Percentiles rank a stretch among this genome's conserved stretches.
Evolutionary conservation across 1,140 invertebrate genomes (phyloP).

Genomic region (Saccostrea cuccullata): DNA sequence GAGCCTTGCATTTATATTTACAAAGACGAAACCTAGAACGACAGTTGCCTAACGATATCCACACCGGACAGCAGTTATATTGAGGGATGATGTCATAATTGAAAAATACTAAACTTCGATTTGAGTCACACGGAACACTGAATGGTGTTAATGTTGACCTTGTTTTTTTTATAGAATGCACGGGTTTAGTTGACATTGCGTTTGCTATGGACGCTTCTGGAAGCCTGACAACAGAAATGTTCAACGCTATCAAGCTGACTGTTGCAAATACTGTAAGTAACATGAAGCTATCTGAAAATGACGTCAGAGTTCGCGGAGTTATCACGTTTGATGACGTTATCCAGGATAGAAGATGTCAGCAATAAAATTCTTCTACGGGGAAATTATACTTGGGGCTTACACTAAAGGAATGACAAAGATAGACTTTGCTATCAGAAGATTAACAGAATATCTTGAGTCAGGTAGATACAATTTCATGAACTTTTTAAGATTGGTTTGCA

Average conservation of each 20-base stretch:
- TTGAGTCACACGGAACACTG: neutral
- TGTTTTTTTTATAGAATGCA: neutral
- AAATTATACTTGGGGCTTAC: constrained; percentile 8
- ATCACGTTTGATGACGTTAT: neutral
- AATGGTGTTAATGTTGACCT: neutral
- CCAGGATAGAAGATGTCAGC: constrained; percentile 13
- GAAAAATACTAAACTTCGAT: neutral
- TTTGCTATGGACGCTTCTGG: constrained; percentile 15
- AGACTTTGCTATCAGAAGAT: neutral
- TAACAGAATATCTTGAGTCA: neutral
- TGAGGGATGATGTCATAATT: neutral
- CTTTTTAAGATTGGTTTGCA: neutral
- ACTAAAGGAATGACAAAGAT: constrained; percentile 26
- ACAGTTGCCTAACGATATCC: neutral
- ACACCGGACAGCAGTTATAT: neutral
- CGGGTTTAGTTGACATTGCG: constrained; percentile 1
- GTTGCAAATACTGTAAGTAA: neutral
- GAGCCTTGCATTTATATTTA: constrained; percentile 13
- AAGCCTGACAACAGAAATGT: constrained; percentile 3
- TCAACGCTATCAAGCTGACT: constrained; percentile 1
- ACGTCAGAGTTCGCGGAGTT: neutral
- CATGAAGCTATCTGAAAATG: constrained; percentile 5
- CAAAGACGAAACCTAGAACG: neutral
- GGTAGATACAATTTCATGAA: neutral
- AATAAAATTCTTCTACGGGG: neutral